phyloP scores from a whole-genome alignment of 1,140 invertebrate genomes.

The Gryllus bimaculatus region DNA sequence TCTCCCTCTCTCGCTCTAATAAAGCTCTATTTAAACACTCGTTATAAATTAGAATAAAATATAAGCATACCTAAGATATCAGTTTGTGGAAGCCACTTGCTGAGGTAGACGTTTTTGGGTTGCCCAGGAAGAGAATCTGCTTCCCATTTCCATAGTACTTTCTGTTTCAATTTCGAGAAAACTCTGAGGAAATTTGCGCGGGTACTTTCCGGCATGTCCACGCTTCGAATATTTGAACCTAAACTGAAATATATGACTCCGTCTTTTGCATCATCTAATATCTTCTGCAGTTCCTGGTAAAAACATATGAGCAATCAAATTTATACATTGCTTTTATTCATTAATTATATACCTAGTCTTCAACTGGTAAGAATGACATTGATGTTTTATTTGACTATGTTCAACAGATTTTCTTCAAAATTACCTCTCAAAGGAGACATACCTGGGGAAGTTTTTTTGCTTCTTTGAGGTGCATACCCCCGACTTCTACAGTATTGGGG shows the following conservation, averaged over 20 bases:
- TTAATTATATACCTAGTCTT: too few relatives aligned
- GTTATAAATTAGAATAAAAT: too few relatives aligned
- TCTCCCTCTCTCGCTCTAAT: too few relatives aligned
- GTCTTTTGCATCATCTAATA: constrained; percentile 27
- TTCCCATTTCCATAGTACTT: constrained; percentile 53
- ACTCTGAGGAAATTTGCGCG: constrained; percentile 38
- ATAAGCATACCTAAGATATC: constrained; percentile 39
- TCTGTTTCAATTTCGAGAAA: constrained; percentile 46
- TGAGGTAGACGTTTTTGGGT: constrained; percentile 47
- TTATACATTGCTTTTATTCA: too few relatives aligned
- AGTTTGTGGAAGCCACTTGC: constrained; percentile 61
- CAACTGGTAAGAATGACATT: too few relatives aligned
- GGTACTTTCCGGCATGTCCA: constrained; percentile 31
- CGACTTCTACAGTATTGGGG: constrained; percentile 46
- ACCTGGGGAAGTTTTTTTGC: constrained; percentile 30
- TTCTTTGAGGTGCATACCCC: constrained; percentile 44
- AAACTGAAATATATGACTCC: constrained; percentile 39
- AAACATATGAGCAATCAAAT: background rate
- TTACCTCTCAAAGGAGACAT: too few relatives aligned
- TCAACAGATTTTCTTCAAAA: too few relatives aligned
- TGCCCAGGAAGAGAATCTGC: constrained; percentile 35
- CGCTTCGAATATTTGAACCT: constrained; percentile 33
- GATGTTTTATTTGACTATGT: too few relatives aligned
- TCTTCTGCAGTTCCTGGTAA: constrained; percentile 29
- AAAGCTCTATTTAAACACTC: too few relatives aligned